phyloP scores from a whole-genome alignment of 1,140 invertebrate genomes.

The Metopolophium dirhodum region DNA sequence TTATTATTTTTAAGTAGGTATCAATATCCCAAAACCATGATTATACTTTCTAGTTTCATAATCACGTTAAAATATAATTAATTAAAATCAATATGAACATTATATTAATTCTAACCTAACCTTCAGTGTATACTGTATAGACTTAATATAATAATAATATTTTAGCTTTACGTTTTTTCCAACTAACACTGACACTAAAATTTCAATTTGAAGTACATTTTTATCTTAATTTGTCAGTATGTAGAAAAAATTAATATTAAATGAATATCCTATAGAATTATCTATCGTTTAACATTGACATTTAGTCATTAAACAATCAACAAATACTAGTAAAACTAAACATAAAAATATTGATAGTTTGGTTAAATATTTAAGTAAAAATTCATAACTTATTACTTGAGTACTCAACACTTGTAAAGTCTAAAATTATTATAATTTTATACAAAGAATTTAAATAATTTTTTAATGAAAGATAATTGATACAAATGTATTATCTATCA shows the following conservation, averaged over 20 bases:
- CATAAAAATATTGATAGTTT: background rate
- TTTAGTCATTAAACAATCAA: background rate
- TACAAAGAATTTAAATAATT: background rate
- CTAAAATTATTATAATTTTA: background rate
- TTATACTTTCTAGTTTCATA: no score
- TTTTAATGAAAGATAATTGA: background rate
- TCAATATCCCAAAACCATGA: background rate
- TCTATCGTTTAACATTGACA: background rate
- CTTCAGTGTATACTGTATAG: no score
- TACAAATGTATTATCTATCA: background rate
- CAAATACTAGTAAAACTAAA: no score
- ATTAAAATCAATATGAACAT: no score
- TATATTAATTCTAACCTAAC: no score
- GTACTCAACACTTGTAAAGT: background rate
- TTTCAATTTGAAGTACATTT: no score
- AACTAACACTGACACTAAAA: no score
- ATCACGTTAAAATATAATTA: no score
- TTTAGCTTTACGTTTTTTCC: no score
- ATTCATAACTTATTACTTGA: background rate
- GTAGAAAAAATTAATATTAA: no score
- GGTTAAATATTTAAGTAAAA: background rate
- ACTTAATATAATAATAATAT: no score
- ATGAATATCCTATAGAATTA: background rate
- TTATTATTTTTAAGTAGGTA: background rate
- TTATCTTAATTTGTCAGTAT: no score